Percentiles rank a stretch among this genome's conserved stretches.
Evolutionary conservation across 2,797 vertebrate genomes (phyloP).

Genomic region (Xiphophorus birchmanni): DNA sequence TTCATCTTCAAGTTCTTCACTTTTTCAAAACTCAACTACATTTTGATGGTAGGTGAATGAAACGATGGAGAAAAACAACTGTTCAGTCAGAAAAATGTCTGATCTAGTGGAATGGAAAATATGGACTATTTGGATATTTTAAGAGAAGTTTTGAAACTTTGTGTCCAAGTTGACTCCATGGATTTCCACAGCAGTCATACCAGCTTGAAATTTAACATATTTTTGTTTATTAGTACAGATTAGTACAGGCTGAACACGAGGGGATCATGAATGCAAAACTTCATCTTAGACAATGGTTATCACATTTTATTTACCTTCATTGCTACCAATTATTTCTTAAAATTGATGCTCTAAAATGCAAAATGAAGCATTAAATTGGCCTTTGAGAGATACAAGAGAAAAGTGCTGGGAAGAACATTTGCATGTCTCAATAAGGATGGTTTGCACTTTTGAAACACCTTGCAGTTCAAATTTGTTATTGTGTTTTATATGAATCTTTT

Average conservation of each 20-base stretch:
- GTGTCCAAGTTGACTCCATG: neutral
- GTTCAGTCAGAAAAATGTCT: neutral
- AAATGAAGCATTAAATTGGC: neutral
- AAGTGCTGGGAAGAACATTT: neutral
- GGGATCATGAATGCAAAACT: neutral
- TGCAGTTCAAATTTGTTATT: neutral
- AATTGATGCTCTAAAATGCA: neutral
- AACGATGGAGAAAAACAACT: neutral
- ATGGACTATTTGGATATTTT: neutral
- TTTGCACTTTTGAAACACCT: neutral
- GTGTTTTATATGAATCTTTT: neutral
- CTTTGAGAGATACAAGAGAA: neutral
- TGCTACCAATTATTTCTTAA: neutral
- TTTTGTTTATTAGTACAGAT: neutral
- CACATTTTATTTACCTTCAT: neutral
- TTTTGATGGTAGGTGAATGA: neutral
- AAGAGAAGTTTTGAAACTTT: neutral
- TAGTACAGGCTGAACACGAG: neutral
- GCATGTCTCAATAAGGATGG: neutral
- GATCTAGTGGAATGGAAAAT: neutral
- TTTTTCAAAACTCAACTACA: neutral
- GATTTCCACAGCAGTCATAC: neutral
- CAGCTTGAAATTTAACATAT: neutral
- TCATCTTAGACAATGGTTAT: neutral
- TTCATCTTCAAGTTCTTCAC: neutral